Evolutionary conservation across 2,888 invertebrate species (phyloP), one percentile per base, ranked within the genome.

Genomic region (Lepidocyrtoides sp.): DNA sequence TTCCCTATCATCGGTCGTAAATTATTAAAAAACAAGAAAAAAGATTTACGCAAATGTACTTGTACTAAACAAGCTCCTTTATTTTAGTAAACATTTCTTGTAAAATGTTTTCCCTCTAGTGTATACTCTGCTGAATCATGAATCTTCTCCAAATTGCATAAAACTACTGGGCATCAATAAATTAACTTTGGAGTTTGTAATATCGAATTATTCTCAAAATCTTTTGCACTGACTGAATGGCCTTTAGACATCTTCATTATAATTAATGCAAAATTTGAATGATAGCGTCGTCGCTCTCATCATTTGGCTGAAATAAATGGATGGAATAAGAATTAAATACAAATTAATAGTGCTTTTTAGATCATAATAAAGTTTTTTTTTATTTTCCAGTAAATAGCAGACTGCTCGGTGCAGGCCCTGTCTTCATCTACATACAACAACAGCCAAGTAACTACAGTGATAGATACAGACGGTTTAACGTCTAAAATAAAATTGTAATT

Each of bases 61-160:
- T n/a, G 2, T 32, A 32, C 26, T 66, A 66, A 66, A 66, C 32
- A 66, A 66, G 66, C 66, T 66, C n/a, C 32, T 66, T 66, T 32
- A 29, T 66, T 66, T 66, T 66, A 2, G 66, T 66, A 66, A 66
- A 66, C 66, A 66, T 20, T 29, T 66, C 26, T 8, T 60, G 26
- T 60, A 14, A 26, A 60, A 60, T 4, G 29, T 26, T 29, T 29
- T 29, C 60, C 26, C 29, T 4, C n/a, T 17, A 26, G n/a, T 1
- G 14, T 7, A 8, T 12, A 26, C 4, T 8, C 12, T 60, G 23
- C n/a, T 8, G 8, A 12, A 17, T 20, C 20, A 60, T 60, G 60
- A 60, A 26, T 29, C n/a, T 5, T 54, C 2, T 54, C 7, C 36
- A n/a, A n/a, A n/a, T n/a, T n/a, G n/a, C n/a, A n/a, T n/a, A n/a